Evolutionary conservation across 2,888 invertebrate genomes (phyloP), one percentile per base, ranked within the genome.

Genomic region (Melanostoma mellinum): DNA sequence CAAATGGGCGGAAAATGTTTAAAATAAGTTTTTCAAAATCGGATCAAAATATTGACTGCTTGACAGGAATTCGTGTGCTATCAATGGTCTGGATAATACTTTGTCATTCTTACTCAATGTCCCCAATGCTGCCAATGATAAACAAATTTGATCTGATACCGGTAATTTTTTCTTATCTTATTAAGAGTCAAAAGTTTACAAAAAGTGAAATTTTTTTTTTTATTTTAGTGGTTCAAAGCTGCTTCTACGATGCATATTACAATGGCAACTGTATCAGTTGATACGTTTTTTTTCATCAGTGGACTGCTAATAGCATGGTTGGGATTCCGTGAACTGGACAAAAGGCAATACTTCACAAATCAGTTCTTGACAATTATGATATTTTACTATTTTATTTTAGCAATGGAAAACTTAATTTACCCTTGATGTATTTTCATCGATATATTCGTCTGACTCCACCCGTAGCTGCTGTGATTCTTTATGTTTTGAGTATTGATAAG

Each of bases 281-380:
- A 94, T 81, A 93, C 94, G 0, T 94, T 94, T 88, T 93, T 94
- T 86, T 88, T 93, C 35, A 88, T 94, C 84, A 93, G 94, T 85
- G 94, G 94, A 3, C 88, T 94, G 46, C 89, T 94, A 0, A 92
- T 92, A 63, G 92, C 93, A 58, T 89, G 90, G 89, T 87, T 89
- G 8, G 88, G 90, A 4, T 89, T 91, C 75, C 89, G 88, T 4
- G 90, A 91, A 81, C 86, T 91, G 88, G 90, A 91, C 40, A 88
- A 87, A 50, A 90, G 88, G 89, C 89, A 87, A 20, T 20, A 20
- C 20, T 20, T 20, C 20, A 20, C 20, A 20, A 20, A 20, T 20
- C 20, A 20, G 81, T 33, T 40, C n/a, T 32, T 36, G 2, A 33
- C 2, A 10, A 0, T 6, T 8, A 35, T 10, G 4, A 38, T 6